Conservation (phyloP, 1,140 invertebrate genomes). For the Hestina assimilis region DNA sequence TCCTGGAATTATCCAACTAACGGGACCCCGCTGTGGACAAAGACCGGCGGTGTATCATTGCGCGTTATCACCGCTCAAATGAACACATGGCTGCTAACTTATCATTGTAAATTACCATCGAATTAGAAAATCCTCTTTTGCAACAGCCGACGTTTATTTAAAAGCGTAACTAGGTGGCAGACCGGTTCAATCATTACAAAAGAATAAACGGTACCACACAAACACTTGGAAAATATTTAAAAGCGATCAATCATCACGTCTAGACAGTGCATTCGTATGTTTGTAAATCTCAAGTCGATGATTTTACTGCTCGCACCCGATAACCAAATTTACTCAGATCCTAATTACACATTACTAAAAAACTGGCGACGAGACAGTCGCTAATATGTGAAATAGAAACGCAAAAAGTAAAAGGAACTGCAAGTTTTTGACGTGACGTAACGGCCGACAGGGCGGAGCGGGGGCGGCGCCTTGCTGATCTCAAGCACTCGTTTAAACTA, state of each 20-base stretch:
- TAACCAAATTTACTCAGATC: conserved; percentile 58
- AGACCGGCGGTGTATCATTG: conserved; percentile 63
- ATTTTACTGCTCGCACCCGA: conserved; percentile 44
- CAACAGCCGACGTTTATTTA: conserved; percentile 43
- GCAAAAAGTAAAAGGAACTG: conserved; percentile 65
- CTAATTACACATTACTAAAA: conserved; percentile 71
- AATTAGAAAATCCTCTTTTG: conserved; percentile 67
- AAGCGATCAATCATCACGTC: conserved; percentile 22
- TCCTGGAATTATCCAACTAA: conserved; percentile 64
- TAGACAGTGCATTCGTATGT: conserved; percentile 35
- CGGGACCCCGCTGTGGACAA: conserved; percentile 57
- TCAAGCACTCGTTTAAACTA: conserved; percentile 41
- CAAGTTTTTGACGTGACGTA: conserved; percentile 62
- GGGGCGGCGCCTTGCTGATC: conserved; percentile 59
- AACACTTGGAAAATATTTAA: conserved; percentile 13
- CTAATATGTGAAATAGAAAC: conserved; percentile 68
- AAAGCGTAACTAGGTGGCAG: conserved; percentile 74
- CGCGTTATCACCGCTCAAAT: conserved; percentile 56
- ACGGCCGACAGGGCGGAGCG: conserved; percentile 69
- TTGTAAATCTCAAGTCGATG: conserved; percentile 38
- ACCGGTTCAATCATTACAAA: conserved; percentile 14
- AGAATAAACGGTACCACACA: conserved; percentile 7
- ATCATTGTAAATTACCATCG: conserved; percentile 70
- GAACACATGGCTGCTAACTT: conserved; percentile 32
- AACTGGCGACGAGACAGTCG: conserved; percentile 74